These are phyloP conservation scores for Drosophila chauvacae DNA, from an alignment of 1,140 invertebrate species.

Conservation along the genomic window DNA sequence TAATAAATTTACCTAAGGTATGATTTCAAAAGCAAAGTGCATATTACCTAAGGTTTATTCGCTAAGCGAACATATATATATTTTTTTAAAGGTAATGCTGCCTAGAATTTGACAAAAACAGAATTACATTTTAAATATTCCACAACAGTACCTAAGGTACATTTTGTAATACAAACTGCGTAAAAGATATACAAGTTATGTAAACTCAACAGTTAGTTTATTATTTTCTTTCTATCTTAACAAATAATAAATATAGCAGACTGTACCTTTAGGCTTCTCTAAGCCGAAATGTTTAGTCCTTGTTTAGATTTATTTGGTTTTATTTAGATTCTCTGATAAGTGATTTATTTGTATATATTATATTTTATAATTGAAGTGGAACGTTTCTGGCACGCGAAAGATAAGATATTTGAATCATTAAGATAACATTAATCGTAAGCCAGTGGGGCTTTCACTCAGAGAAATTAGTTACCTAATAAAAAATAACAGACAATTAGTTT, in stretches of 20 bases:
- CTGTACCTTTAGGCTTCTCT: slow-evolving; percentile 2
- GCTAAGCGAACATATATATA: not conserved
- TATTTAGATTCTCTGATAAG: not conserved
- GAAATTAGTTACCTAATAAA: not conserved
- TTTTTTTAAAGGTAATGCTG: no score
- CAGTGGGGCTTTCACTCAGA: no score
- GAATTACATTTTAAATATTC: not conserved
- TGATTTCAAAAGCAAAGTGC: not conserved
- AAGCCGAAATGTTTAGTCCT: not conserved
- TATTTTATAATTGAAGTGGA: not conserved
- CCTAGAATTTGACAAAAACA: not conserved
- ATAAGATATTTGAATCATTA: not conserved
- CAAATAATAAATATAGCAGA: not conserved
- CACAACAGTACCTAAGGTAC: not conserved
- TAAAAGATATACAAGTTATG: not conserved
- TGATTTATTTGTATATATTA: not conserved
- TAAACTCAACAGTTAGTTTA: no score
- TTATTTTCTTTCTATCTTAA: no score
- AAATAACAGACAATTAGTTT: not conserved
- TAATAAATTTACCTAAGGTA: not conserved
- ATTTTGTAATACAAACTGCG: no score
- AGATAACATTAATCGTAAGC: not conserved
- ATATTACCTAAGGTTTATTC: not conserved
- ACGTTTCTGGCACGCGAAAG: not conserved
- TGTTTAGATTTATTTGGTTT: not conserved